Conservation (phyloP, 2,113 vertebrate species). For the Lagenorhynchus albirostris region DNA sequence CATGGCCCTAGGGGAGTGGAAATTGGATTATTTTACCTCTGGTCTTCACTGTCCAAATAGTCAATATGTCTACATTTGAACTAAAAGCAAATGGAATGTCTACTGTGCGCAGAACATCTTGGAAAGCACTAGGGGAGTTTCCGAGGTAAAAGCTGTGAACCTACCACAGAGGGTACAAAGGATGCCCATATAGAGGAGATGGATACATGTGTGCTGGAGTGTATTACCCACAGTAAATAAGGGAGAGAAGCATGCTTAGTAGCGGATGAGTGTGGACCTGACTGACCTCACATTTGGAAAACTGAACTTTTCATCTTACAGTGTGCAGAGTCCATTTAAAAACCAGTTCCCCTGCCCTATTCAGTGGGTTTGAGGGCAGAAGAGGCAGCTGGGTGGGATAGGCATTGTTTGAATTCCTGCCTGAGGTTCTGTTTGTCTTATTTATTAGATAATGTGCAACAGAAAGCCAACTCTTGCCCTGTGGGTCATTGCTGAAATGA, state of each 20-base stretch:
- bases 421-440: background rate
- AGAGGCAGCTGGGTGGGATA: background rate
- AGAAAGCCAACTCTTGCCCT: background rate
- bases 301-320: background rate
- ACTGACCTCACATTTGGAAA: background rate
- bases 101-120: background rate
- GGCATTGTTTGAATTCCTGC: background rate
- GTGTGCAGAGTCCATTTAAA: background rate
- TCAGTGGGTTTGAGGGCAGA: background rate
- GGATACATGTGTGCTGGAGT: accelerated
- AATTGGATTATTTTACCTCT: background rate
- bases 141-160: background rate
- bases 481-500: background rate
- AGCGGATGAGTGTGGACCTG: accelerated
- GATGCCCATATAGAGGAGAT: background rate
- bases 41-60: background rate
- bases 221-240: too few relatives aligned
- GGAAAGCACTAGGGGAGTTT: background rate
- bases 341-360: background rate
- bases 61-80: background rate
- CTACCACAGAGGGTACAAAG: too few relatives aligned
- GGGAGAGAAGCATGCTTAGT: background rate
- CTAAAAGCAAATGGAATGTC: background rate
- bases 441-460: background rate
- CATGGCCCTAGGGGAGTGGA: background rate